Conservation (phyloP, 2,797 vertebrate genomes). For the Sylvia borin region DNA sequence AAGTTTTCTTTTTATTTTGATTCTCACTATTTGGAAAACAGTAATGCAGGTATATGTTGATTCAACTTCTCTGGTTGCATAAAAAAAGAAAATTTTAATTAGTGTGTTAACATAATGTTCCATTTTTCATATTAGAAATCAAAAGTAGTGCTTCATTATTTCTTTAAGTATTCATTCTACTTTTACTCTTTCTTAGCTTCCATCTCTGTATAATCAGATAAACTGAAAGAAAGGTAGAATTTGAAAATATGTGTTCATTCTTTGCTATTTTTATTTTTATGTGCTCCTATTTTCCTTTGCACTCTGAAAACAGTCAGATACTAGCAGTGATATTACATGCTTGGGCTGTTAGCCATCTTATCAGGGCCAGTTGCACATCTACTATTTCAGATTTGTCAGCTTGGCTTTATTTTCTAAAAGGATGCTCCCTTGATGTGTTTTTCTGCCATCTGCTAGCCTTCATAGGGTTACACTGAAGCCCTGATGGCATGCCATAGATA, state of each 20-base stretch:
- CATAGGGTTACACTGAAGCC: neutral
- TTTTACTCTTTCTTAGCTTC: neutral
- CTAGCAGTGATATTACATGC: neutral
- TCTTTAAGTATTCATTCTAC: neutral
- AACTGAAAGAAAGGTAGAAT: neutral
- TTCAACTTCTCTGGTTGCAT: neutral
- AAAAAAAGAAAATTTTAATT: neutral
- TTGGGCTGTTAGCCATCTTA: slow-evolving; percentile 28
- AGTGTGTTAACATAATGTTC: neutral
- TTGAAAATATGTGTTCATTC: neutral
- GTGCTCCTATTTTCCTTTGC: neutral
- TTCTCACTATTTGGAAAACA: neutral
- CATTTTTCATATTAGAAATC: neutral
- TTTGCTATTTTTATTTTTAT: neutral
- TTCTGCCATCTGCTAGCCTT: slow-evolving; percentile 15
- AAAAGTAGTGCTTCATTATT: neutral
- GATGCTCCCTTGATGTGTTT: neutral
- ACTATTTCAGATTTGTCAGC: neutral
- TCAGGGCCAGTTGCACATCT: neutral
- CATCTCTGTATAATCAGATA: neutral
- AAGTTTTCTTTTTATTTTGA: neutral
- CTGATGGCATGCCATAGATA: neutral
- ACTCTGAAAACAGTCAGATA: neutral
- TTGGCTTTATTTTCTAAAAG: slow-evolving; percentile 7
- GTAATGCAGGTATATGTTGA: neutral